A percentile compares a stretch with the other conserved stretches of the same genome.
Evolutionary conservation across 2,113 vertebrate species (phyloP).

Genomic region (Sitta europaea): DNA sequence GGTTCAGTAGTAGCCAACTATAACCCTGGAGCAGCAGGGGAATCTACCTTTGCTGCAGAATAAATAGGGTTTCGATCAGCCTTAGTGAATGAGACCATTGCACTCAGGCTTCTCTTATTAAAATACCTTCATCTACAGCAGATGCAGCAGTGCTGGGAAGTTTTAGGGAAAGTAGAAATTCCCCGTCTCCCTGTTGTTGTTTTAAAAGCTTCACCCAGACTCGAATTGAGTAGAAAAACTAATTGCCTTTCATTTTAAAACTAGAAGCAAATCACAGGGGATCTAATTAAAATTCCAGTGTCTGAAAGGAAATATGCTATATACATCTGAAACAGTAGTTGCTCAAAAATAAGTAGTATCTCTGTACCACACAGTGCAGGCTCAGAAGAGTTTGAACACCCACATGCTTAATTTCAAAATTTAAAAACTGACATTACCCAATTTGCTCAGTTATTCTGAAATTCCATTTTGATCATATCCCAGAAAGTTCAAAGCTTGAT

Average conservation of each 20-base stretch:
- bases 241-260: constrained; percentile 61
- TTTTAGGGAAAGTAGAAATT: constrained; percentile 52
- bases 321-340: constrained; percentile 28
- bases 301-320: constrained; percentile 39
- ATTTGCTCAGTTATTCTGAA: constrained; percentile 26
- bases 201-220: constrained; percentile 55
- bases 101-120: constrained; percentile 16
- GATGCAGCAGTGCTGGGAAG: constrained; percentile 2
- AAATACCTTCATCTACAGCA: constrained; percentile 23
- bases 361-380: neutral
- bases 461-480: neutral
- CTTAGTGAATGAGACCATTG: neutral
- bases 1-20: neutral
- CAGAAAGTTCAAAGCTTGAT: neutral
- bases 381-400: neutral
- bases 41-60: constrained; percentile 28
- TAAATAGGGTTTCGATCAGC: constrained; percentile 40
- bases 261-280: constrained; percentile 34
- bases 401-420: constrained; percentile 14
- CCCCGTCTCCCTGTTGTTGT: constrained; percentile 58
- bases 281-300: constrained; percentile 64
- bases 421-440: constrained; percentile 16
- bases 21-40: neutral
- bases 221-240: constrained; percentile 44
- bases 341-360: neutral